phyloP scores from a whole-genome alignment of 2,113 vertebrate genomes.

The Dunckerocampus dactyliophorus region DNA sequence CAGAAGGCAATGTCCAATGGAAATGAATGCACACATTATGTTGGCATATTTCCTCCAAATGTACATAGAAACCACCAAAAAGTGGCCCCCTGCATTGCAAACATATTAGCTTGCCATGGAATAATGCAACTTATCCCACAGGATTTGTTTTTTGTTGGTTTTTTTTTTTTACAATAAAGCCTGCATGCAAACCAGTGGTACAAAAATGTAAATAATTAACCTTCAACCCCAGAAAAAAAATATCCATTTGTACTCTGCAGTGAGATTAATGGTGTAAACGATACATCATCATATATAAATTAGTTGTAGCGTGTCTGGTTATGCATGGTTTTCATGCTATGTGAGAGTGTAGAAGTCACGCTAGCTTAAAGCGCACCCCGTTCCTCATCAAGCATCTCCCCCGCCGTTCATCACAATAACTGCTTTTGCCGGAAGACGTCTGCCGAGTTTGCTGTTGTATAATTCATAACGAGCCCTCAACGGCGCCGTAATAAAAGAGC shows the following conservation, averaged over 20 bases:
- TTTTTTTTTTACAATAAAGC: constrained; percentile 6
- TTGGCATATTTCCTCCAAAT: not conserved
- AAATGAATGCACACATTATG: not conserved
- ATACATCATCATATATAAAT: constrained; percentile 35
- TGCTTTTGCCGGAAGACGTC: constrained; percentile 21
- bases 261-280: constrained; percentile 28
- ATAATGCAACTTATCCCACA: not conserved
- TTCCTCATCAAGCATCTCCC: constrained; percentile 25
- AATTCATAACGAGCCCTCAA: constrained; percentile 42
- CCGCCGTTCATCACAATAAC: constrained; percentile 31
- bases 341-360: constrained; percentile 13
- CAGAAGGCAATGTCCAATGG: no score
- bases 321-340: constrained; percentile 12
- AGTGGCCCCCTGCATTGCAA: constrained; percentile 1
- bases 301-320: constrained; percentile 1
- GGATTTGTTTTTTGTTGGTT: not conserved
- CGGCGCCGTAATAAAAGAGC: constrained; percentile 38
- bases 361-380: constrained; percentile 22
- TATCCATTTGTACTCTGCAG: not conserved
- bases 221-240: not conserved
- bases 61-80: not conserved
- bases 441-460: constrained; percentile 25
- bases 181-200: constrained; percentile 27
- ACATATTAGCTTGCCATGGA: constrained; percentile 6
- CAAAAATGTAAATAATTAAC: constrained; percentile 20